Conservation (phyloP, 1,140 invertebrate genomes). For the Drosophila nikananu region DNA sequence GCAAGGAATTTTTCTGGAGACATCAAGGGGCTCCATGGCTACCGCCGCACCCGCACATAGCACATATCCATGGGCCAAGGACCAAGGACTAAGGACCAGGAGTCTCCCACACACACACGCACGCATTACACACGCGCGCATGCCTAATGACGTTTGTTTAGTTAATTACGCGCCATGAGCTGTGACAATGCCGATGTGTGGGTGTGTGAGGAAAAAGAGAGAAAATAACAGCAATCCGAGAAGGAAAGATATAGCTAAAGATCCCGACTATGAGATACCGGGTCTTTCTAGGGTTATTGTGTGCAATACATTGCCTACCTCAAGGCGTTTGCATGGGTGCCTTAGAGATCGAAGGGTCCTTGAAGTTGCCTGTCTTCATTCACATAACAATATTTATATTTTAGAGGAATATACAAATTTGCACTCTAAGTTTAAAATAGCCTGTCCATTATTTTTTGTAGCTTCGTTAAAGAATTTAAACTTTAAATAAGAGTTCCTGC, state of each 20-base stretch:
- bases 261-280: conserved; percentile 1
- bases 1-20: conserved; percentile 27
- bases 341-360: too few relatives aligned
- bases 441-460: background rate
- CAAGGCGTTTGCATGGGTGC: too few relatives aligned
- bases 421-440: too few relatives aligned
- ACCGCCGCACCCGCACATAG: background rate
- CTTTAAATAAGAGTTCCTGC: background rate
- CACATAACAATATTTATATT: too few relatives aligned
- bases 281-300: background rate
- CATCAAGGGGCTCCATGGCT: conserved; percentile 32
- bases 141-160: conserved; percentile 84
- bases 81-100: conserved; percentile 41
- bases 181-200: conserved; percentile 78
- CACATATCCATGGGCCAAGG: conserved; percentile 30
- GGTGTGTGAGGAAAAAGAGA: conserved; percentile 17
- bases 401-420: too few relatives aligned
- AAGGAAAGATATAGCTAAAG: background rate
- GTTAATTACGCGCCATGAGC: conserved; percentile 84
- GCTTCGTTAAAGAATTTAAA: background rate
- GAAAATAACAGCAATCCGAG: background rate
- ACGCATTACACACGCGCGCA: conserved; percentile 53
- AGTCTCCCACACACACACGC: conserved; percentile 6
- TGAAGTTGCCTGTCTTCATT: background rate
- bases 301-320: too few relatives aligned